These are phyloP conservation scores for Rhipidura dahli DNA, from an alignment of 2,113 vertebrate species.

Conservation along the genomic window DNA sequence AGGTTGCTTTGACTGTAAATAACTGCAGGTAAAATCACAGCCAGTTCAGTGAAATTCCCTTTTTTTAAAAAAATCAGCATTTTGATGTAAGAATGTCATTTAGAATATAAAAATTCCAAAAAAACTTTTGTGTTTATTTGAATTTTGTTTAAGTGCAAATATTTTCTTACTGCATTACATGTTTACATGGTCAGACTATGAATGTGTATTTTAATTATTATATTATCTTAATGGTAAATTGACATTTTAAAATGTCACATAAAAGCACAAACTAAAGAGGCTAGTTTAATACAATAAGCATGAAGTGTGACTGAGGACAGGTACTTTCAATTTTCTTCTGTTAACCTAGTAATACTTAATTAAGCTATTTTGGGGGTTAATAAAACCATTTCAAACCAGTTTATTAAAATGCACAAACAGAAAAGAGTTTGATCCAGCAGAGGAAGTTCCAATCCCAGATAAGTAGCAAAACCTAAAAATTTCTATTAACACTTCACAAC, in stretches of 20 bases:
- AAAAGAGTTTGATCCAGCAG: neutral
- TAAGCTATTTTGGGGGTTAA: neutral
- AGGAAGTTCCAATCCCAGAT: neutral
- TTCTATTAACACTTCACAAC: neutral
- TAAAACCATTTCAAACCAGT: neutral
- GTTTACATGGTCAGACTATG: neutral
- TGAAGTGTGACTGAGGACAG: neutral
- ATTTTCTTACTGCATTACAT: neutral
- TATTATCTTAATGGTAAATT: slow-evolving; percentile 4
- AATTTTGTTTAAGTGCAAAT: slow-evolving; percentile 12
- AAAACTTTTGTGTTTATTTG: neutral
- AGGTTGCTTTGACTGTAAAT: neutral
- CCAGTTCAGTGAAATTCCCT: neutral
- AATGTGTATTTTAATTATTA: neutral
- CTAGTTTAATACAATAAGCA: neutral
- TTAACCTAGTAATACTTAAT: neutral
- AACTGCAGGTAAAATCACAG: neutral
- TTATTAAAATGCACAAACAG: neutral
- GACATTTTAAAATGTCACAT: slow-evolving; percentile 25
- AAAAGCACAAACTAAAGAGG: slow-evolving; percentile 12
- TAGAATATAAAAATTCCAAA: neutral
- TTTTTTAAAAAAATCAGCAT: neutral
- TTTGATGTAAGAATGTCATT: neutral
- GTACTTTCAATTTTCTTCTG: neutral
- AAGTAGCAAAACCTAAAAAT: neutral